Evolutionary conservation across 2,797 vertebrate genomes (phyloP).

Genomic region (Pipistrellus pipistrellus): DNA sequence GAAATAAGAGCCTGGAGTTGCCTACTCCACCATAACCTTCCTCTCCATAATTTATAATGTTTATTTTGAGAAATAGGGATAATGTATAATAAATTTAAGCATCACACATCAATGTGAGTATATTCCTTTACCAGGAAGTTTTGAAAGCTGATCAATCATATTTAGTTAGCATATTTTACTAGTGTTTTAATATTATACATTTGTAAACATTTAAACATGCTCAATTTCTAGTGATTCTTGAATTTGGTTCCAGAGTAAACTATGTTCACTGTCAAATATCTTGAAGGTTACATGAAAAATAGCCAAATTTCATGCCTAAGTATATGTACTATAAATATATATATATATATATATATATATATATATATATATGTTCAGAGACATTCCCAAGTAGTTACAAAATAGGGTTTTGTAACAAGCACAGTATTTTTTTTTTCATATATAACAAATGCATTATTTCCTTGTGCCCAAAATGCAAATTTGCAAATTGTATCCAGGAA

Average conservation of each 20-base stretch:
- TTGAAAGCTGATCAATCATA: conserved; percentile 14
- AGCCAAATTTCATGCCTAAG: conserved; percentile 56
- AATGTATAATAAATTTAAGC: not conserved
- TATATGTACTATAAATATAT: not conserved
- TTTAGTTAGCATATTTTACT: conserved; percentile 37
- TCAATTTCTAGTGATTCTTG: conserved; percentile 40
- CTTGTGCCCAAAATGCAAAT: conserved; percentile 79
- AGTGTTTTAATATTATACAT: conserved; percentile 46
- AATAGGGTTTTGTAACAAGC: conserved; percentile 70
- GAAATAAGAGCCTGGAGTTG: not conserved
- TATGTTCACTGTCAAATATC: conserved; percentile 66
- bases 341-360: not conserved
- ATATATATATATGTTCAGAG: not conserved
- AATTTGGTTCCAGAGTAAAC: conserved; percentile 20
- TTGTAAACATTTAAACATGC: conserved; percentile 51
- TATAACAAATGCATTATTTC: conserved; percentile 81
- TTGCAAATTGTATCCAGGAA: conserved; percentile 80
- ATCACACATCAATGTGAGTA: not conserved
- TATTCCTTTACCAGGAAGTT: conserved; percentile 29
- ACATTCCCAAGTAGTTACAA: conserved; percentile 68
- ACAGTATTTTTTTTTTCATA: conserved; percentile 68
- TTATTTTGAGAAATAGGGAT: conserved; percentile 46
- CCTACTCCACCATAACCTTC: not conserved
- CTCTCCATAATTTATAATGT: not conserved
- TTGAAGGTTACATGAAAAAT: conserved; percentile 40